Evolutionary conservation across 1,140 invertebrate species (phyloP).

Genomic region (Macrosteles quadrilineatus): DNA sequence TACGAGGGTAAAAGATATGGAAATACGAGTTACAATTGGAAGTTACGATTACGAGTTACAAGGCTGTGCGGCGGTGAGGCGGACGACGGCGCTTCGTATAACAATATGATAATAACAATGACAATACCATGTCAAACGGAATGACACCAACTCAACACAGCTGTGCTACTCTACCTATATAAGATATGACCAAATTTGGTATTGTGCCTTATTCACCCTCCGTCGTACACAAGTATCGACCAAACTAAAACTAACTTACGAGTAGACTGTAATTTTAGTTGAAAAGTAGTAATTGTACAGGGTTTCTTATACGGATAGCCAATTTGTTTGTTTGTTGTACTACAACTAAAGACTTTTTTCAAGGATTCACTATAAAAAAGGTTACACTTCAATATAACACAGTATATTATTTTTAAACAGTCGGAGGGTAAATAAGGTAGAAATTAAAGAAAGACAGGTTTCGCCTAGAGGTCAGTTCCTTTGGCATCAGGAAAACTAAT

Average conservation of each 20-base stretch:
- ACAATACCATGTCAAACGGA: not conserved
- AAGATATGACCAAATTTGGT: slow-evolving; percentile 4
- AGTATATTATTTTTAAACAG: not conserved
- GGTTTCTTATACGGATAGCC: too few species aligned
- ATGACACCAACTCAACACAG: slow-evolving; percentile 17
- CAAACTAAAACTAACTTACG: too few species aligned
- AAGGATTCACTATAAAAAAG: too few species aligned
- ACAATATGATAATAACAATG: slow-evolving; percentile 20
- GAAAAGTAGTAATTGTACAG: too few species aligned
- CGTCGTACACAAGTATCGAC: too few species aligned
- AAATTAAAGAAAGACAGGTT: slow-evolving; percentile 17
- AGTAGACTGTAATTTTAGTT: too few species aligned
- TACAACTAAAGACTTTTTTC: too few species aligned
- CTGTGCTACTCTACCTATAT: slow-evolving; percentile 10
- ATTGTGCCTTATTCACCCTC: too few species aligned
- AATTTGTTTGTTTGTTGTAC: too few species aligned
- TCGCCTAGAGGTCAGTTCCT: slow-evolving; percentile 18
- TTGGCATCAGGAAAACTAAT: not conserved
- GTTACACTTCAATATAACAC: too few species aligned
- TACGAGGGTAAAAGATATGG: not conserved
- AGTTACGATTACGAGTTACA: not conserved
- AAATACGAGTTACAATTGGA: not conserved
- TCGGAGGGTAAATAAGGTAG: not conserved
- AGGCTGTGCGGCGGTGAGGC: not conserved
- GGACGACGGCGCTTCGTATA: not conserved